Evolutionary conservation across 92 coral and sea anemone species (phyloP), one percentile per base, ranked within the genome.

Genomic region (Zoanthus sociatus): DNA sequence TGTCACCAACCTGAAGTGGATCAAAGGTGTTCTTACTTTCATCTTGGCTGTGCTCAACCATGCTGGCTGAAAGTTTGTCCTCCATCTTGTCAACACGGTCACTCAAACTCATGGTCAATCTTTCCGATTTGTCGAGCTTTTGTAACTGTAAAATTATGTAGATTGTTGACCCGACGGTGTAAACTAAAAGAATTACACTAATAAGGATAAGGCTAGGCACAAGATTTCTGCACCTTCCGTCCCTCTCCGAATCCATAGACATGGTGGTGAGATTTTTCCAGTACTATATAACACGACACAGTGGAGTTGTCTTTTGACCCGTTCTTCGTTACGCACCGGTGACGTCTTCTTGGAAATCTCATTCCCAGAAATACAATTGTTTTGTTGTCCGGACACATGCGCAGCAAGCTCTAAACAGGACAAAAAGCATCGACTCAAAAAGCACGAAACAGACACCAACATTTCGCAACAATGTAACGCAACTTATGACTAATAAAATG

Each of bases 61-160:
- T 26, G 26, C 26, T 26, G 26, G 26, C 26, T 26, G 26, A 26
- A 26, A 26, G 26, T 26, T 26, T 26, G 26, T 26, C 26, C 26
- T 26, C 26, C 26, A 26, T 26, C 26, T 26, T 26, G 79, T 78
- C 84, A 64, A 94, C 90, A 58, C 92, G 94, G 31, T 84, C 88
- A 70, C 69, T 63, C 78, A 94, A 88, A 16, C 79, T 74, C 66
- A 78, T 68, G 51, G 87, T 83, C 55, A 88, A 83, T 31, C 87
- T 85, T 88, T 94, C 97, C 55, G 92, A 87, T 61, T 90, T 84
- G 48, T 90, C 92, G 42, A 94, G 82, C 73, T 90, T 91, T 17
- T 79, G 86, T 30, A 94, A 90, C 90, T 94, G 98, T 85, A 79
- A 67, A 72, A 26, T 26, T 26, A 26, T 26, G 26, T 26, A 26